A percentile compares a stretch with the other conserved stretches of the same genome.
These are phyloP conservation scores for Tachuris rubrigastra DNA, from an alignment of 2,113 vertebrate genomes.

Conservation along the genomic window DNA sequence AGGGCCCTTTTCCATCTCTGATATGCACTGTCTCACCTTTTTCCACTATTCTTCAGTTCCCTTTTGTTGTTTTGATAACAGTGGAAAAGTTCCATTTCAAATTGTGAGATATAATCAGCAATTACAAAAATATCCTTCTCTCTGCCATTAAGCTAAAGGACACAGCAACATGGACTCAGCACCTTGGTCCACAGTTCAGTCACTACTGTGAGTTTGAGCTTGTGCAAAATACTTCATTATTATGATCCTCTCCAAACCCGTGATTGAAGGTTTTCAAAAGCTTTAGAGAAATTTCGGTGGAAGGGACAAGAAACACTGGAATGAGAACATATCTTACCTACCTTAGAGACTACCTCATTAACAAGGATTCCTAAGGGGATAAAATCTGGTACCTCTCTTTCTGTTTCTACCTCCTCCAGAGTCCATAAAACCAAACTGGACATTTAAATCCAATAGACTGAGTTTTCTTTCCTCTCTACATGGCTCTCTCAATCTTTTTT, in stretches of 20 bases:
- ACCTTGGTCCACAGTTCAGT: neutral
- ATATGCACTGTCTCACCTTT: neutral
- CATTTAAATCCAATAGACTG: neutral
- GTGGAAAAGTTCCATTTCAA: neutral
- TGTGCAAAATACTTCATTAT: neutral
- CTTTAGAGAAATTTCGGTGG: neutral
- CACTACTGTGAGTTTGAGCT: neutral
- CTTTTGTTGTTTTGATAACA: neutral
- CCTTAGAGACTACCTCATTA: neutral
- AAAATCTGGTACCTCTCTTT: neutral
- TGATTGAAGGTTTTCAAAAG: neutral
- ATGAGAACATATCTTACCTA: neutral
- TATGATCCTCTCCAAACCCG: neutral
- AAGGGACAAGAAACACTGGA: neutral
- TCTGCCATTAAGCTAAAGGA: neutral
- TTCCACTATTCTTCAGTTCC: neutral
- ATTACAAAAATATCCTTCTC: neutral
- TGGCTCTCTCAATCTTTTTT: neutral
- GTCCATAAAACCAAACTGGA: neutral
- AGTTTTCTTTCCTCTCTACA: neutral
- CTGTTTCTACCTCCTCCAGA: neutral
- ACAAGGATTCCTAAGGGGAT: slow-evolving; percentile 9
- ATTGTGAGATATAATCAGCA: neutral
- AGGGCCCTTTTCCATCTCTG: neutral
- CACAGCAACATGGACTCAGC: neutral